Evolutionary conservation across 2,888 invertebrate genomes (phyloP).

Genomic region (Eumacrocentrus americanus): DNA sequence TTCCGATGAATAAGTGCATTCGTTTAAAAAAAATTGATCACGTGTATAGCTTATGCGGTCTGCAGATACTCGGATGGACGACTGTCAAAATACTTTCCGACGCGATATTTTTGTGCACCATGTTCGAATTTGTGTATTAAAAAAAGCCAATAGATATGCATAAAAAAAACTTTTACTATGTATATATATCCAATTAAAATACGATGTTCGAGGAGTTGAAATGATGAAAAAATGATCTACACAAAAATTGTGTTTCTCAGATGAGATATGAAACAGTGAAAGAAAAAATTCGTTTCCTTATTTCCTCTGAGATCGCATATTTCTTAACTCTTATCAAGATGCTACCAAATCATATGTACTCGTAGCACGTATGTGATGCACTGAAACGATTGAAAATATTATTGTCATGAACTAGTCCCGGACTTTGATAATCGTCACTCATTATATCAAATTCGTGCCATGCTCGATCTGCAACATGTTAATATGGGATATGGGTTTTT

Average conservation of each 20-base stretch:
- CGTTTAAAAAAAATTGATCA: conserved; percentile 14
- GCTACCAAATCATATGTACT: no score
- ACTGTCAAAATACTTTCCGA: conserved; percentile 1
- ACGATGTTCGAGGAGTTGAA: conserved; percentile 37
- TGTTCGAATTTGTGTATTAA: conserved; percentile 18
- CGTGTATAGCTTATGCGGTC: background rate
- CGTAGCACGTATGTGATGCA: no score
- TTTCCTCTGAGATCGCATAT: no score
- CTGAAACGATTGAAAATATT: no score
- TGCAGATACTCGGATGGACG: background rate
- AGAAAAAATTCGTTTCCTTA: background rate
- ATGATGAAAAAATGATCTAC: background rate
- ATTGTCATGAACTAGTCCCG: no score
- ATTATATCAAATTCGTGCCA: no score
- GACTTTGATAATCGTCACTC: no score
- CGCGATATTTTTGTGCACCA: conserved; percentile 8
- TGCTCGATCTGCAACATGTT: no score
- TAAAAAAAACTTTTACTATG: conserved; percentile 57
- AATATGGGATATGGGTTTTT: no score
- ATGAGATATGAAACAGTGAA: background rate
- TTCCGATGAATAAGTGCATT: conserved; percentile 48
- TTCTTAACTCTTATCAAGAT: no score
- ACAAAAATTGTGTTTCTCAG: background rate
- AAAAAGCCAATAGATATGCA: conserved; percentile 51
- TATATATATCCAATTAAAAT: conserved; percentile 57